A percentile compares a stretch with the other conserved stretches of the same genome.
phyloP scores from a whole-genome alignment of 1,140 invertebrate species.

The Manduca sexta region DNA sequence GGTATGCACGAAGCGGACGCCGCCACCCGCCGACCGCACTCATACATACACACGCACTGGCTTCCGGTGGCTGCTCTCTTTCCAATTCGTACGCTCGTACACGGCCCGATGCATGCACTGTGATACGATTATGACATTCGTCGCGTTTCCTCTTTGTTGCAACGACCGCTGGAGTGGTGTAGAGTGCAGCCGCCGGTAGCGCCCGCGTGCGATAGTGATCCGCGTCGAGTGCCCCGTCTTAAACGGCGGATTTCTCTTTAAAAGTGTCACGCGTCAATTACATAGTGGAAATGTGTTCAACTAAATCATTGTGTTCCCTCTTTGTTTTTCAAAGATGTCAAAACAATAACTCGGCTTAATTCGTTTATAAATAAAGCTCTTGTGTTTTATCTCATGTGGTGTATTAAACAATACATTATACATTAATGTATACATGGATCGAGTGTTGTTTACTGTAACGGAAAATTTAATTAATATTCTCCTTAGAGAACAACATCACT shows the following conservation, averaged over 20 bases:
- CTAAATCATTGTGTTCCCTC: conserved; percentile 25
- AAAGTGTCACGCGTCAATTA: too few relatives aligned
- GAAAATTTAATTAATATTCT: too few relatives aligned
- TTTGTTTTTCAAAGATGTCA: conserved; percentile 17
- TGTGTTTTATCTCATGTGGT: conserved; percentile 25
- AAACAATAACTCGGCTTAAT: conserved; percentile 16
- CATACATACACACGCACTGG: conserved; percentile 42
- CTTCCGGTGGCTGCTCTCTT: conserved; percentile 61
- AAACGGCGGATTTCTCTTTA: not conserved
- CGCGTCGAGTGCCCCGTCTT: conserved; percentile 11
- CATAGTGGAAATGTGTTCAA: conserved; percentile 43
- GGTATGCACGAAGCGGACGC: conserved; percentile 52
- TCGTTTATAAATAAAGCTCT: conserved; percentile 19
- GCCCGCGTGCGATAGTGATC: conserved; percentile 22
- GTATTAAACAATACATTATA: conserved; percentile 10
- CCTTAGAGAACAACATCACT: too few relatives aligned
- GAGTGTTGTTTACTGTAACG: too few relatives aligned
- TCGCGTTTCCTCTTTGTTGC: too few relatives aligned
- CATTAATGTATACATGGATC: too few relatives aligned
- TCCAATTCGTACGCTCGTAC: conserved; percentile 17
- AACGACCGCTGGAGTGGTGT: too few relatives aligned
- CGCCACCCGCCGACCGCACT: conserved; percentile 19
- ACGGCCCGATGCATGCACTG: conserved; percentile 10
- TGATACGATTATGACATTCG: conserved; percentile 6
- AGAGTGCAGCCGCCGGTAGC: conserved; percentile 28